A percentile compares a stretch with the other conserved stretches of the same genome.
These are phyloP conservation scores for Athetis lepigone DNA, from an alignment of 2,888 invertebrate genomes.

Conservation along the genomic window DNA sequence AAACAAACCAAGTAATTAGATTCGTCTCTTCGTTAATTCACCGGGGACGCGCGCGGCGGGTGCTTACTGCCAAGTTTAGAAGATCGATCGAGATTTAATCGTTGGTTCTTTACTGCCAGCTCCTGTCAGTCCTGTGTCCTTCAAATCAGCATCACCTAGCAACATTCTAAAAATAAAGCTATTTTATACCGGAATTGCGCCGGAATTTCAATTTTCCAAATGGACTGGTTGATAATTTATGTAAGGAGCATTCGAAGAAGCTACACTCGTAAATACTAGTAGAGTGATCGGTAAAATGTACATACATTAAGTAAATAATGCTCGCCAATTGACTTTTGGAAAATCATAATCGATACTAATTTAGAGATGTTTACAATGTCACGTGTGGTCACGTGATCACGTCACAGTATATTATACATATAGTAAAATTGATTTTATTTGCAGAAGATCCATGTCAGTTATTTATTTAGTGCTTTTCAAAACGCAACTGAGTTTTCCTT, in stretches of 20 bases:
- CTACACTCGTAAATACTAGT: slow-evolving; percentile 57
- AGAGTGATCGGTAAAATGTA: slow-evolving; percentile 30
- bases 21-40: background rate
- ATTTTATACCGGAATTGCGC: slow-evolving; percentile 42
- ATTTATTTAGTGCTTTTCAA: slow-evolving; percentile 4
- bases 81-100: slow-evolving; percentile 16
- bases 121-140: background rate
- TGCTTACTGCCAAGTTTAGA: background rate
- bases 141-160: slow-evolving; percentile 3
- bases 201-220: slow-evolving; percentile 72
- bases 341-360: too few species aligned
- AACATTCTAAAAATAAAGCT: slow-evolving; percentile 11
- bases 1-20: slow-evolving; percentile 4
- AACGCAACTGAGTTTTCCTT: slow-evolving; percentile 5
- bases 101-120: slow-evolving; percentile 1
- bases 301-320: slow-evolving; percentile 23
- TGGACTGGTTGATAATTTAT: slow-evolving; percentile 70
- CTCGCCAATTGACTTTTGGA: background rate
- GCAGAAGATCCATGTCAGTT: background rate
- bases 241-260: slow-evolving; percentile 51
- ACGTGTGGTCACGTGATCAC: too few species aligned
- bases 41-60: background rate
- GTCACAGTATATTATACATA: too few species aligned
- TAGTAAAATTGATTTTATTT: too few species aligned
- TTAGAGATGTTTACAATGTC: too few species aligned